A percentile compares a stretch with the other conserved stretches of the same genome.
Evolutionary conservation across 2,113 vertebrate species (phyloP).

Genomic region (Grammomys surdaster): DNA sequence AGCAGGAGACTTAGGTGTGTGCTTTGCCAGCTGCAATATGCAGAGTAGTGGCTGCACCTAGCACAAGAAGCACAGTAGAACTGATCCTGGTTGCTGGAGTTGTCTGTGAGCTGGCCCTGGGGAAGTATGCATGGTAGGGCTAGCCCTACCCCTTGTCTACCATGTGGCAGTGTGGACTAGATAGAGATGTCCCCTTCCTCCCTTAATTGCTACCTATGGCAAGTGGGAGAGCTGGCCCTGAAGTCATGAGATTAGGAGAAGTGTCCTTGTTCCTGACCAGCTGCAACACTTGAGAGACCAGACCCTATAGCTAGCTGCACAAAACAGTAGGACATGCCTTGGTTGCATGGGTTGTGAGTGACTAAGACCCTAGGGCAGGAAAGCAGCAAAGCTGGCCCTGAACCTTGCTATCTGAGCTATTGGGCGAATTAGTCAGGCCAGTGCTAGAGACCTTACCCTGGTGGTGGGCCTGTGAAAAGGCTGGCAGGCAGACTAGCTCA

Average conservation of each 20-base stretch:
- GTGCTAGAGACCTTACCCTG: neutral
- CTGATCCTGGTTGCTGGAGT: neutral
- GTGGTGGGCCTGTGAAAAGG: neutral
- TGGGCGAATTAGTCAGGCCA: neutral
- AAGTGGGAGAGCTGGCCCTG: neutral
- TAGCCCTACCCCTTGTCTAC: neutral
- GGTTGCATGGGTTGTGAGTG: neutral
- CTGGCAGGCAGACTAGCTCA: neutral
- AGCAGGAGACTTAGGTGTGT: neutral
- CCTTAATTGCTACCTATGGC: neutral
- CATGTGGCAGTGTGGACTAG: no score
- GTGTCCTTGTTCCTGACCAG: neutral
- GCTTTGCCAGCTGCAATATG: neutral
- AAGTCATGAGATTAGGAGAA: neutral
- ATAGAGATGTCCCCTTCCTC: neutral
- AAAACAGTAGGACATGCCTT: neutral
- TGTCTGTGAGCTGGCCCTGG: neutral
- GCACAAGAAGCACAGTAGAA: neutral
- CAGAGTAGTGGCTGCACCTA: neutral
- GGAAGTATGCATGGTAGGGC: neutral
- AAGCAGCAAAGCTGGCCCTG: neutral
- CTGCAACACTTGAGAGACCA: neutral
- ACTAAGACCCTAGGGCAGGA: neutral
- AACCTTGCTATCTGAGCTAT: fast-evolving
- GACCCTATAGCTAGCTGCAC: neutral